Percentiles rank a stretch among this genome's conserved stretches.
phyloP scores from a whole-genome alignment of 2,888 invertebrate genomes.

The Drosophila nr. perissopoda region DNA sequence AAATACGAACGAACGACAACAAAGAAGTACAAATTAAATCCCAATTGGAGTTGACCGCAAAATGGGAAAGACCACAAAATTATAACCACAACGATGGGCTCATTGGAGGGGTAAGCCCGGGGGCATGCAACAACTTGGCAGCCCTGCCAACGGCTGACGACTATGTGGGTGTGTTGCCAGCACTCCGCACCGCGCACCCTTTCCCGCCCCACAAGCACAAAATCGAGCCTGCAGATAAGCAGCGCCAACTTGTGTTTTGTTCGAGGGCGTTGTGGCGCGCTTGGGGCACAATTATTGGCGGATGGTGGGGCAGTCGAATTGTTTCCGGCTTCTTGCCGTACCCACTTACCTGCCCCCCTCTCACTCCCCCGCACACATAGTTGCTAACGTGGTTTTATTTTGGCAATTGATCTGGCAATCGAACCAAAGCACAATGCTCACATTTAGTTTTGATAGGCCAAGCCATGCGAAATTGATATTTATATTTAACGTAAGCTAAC shows the following conservation, averaged over 20 bases:
- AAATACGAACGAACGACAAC: slow-evolving; percentile 80
- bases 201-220: slow-evolving; percentile 10
- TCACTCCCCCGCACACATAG: slow-evolving; percentile 42
- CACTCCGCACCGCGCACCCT: not conserved
- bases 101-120: slow-evolving; percentile 23
- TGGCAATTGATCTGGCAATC: slow-evolving; percentile 78
- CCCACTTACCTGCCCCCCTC: slow-evolving; percentile 8
- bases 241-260: slow-evolving; percentile 75
- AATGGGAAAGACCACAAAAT: slow-evolving; percentile 80
- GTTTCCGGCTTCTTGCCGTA: slow-evolving; percentile 12
- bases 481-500: slow-evolving; percentile 76
- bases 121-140: slow-evolving; percentile 57
- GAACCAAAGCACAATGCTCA: slow-evolving; percentile 54
- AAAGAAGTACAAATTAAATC: slow-evolving; percentile 82
- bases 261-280: slow-evolving; percentile 75
- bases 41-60: slow-evolving; percentile 82
- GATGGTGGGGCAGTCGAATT: slow-evolving; percentile 1
- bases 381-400: slow-evolving; percentile 67
- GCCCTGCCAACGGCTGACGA: slow-evolving; percentile 52
- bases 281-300: slow-evolving; percentile 57
- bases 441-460: slow-evolving; percentile 70
- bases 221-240: slow-evolving; percentile 75
- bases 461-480: slow-evolving; percentile 73
- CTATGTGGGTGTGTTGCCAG: not conserved
- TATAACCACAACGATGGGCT: slow-evolving; percentile 76